These are phyloP conservation scores for Mimumesa dahlbomi DNA, from an alignment of 2,888 invertebrate genomes.

Conservation along the genomic window DNA sequence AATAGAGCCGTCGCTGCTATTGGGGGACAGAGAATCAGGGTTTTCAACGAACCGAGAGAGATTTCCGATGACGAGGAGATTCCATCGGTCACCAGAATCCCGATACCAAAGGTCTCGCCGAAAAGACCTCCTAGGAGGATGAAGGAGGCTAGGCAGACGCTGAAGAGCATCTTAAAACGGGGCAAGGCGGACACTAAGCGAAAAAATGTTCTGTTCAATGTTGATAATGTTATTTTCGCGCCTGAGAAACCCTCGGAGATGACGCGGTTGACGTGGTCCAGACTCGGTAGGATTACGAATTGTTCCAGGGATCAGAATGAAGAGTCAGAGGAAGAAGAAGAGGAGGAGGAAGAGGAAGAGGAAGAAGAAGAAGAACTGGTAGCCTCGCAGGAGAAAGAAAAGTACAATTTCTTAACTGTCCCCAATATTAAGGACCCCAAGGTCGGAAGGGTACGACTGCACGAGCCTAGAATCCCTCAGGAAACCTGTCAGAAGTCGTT, in stretches of 20 bases:
- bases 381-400: conserved; percentile 51
- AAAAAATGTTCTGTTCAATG: conserved; percentile 77
- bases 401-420: conserved; percentile 76
- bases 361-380: conserved; percentile 23
- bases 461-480: conserved; percentile 67
- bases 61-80: conserved; percentile 74
- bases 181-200: conserved; percentile 63
- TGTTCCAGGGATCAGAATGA: conserved; percentile 37
- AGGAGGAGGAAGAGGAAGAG: conserved; percentile 22
- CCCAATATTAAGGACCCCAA: conserved; percentile 76
- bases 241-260: conserved; percentile 74
- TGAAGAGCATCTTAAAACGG: conserved; percentile 75
- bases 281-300: conserved; percentile 51
- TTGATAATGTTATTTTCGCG: conserved; percentile 78
- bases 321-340: conserved; percentile 36
- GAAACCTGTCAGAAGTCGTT: conserved; percentile 51
- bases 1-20: conserved; percentile 81
- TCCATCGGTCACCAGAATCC: conserved; percentile 69
- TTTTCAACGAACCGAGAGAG: conserved; percentile 82
- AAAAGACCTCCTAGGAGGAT: conserved; percentile 84
- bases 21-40: conserved; percentile 86
- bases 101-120: conserved; percentile 82
- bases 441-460: conserved; percentile 46
- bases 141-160: conserved; percentile 79
- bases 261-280: conserved; percentile 51